Percentiles rank a stretch among this genome's conserved stretches.
Evolutionary conservation across 2,113 vertebrate genomes (phyloP).

Genomic region (Actinemys pallida): DNA sequence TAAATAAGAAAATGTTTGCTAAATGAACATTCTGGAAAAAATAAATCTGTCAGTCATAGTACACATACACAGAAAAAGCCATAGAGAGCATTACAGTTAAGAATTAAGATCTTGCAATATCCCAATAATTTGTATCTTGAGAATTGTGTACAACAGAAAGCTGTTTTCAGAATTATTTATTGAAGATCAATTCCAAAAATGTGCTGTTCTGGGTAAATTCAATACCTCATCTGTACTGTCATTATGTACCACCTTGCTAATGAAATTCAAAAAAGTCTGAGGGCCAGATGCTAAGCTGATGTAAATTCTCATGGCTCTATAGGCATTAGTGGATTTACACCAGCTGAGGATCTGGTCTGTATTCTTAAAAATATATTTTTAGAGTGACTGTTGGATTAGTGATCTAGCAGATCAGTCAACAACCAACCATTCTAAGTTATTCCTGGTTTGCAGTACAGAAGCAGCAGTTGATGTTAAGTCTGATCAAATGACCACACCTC

Average conservation of each 20-base stretch:
- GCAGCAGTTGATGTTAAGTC: neutral
- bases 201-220: neutral
- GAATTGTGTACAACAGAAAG: neutral
- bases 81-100: neutral
- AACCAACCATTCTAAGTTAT: neutral
- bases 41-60: neutral
- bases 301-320: neutral
- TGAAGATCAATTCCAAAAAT: constrained; percentile 1
- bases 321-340: neutral
- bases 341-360: neutral
- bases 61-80: neutral
- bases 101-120: neutral
- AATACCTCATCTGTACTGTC: constrained; percentile 2
- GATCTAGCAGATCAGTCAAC: neutral
- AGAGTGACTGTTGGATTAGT: neutral
- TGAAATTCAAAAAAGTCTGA: neutral
- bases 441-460: neutral
- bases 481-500: neutral
- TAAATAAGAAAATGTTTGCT: constrained; percentile 14
- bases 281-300: neutral
- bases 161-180: neutral
- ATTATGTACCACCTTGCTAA: neutral
- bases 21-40: constrained; percentile 12
- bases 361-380: neutral
- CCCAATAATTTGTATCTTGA: neutral